phyloP scores from a whole-genome alignment of 2,797 vertebrate species.

The Mormyrus proboscirostris region DNA sequence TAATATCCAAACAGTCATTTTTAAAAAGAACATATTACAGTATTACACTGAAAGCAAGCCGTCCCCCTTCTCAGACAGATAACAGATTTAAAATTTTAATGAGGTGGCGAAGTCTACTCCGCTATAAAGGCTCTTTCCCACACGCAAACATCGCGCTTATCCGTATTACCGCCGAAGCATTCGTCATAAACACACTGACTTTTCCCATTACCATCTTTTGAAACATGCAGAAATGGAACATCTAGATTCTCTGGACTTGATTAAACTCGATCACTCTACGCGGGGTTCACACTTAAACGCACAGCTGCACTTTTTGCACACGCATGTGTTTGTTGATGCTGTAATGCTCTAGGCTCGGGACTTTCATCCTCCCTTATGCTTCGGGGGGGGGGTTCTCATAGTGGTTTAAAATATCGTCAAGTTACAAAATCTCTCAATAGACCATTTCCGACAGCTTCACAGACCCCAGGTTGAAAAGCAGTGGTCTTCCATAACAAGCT shows the following conservation, averaged over 20 bases:
- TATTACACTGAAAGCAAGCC: background rate
- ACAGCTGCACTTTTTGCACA: background rate
- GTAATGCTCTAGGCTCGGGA: background rate
- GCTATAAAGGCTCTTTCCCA: background rate
- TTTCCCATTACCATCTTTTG: background rate
- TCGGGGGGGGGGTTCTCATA: background rate
- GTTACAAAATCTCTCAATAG: background rate
- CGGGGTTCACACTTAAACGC: background rate
- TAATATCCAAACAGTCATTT: conserved; percentile 18
- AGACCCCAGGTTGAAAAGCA: background rate
- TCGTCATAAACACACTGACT: background rate
- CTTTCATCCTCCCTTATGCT: background rate
- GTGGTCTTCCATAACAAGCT: background rate
- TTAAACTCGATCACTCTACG: background rate
- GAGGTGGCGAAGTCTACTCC: background rate
- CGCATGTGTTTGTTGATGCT: background rate
- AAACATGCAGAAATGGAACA: background rate
- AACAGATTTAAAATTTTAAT: background rate
- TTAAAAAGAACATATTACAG: background rate
- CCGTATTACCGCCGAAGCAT: background rate
- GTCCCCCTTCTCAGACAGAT: background rate
- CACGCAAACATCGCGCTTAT: background rate
- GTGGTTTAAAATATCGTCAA: background rate
- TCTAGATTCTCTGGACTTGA: background rate
- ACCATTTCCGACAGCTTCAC: background rate